Conservation (phyloP, 2,888 invertebrate species). For the Oasisia sp. region DNA sequence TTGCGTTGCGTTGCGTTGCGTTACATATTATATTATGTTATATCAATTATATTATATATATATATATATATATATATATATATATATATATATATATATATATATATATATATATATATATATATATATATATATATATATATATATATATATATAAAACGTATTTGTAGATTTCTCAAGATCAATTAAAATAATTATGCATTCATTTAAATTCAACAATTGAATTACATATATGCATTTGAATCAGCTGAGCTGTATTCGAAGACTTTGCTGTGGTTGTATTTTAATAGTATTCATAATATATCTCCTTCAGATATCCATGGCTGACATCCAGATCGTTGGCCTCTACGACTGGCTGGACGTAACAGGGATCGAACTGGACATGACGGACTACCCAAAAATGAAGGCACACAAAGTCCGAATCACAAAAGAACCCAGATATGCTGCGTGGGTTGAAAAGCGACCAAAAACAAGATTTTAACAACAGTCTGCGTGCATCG, state of each 20-base stretch:
- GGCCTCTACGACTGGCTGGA: constrained; percentile 28
- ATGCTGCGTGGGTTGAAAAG: constrained; percentile 43
- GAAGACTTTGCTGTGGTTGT: background rate
- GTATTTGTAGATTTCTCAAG: too few relatives aligned
- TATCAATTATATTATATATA: too few relatives aligned
- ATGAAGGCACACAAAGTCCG: constrained; percentile 37
- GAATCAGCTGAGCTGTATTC: background rate
- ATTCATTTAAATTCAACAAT: too few relatives aligned
- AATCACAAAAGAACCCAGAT: constrained; percentile 36
- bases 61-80: too few relatives aligned
- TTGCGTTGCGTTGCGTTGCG: too few relatives aligned
- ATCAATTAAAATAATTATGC: too few relatives aligned
- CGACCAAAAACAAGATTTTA: constrained; percentile 34
- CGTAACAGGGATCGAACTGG: constrained; percentile 29
- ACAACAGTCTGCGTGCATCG: background rate
- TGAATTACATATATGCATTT: background rate
- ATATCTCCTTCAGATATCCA: constrained; percentile 39
- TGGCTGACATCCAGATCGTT: constrained; percentile 42
- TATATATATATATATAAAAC: too few relatives aligned
- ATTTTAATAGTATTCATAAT: background rate
- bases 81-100: too few relatives aligned
- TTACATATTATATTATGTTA: too few relatives aligned
- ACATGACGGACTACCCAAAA: constrained; percentile 39
- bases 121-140: too few relatives aligned
- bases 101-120: too few relatives aligned